Evolutionary conservation across 2,888 invertebrate genomes (phyloP), one percentile per base, ranked within the genome.

Genomic region (Coenonympha glycerion): DNA sequence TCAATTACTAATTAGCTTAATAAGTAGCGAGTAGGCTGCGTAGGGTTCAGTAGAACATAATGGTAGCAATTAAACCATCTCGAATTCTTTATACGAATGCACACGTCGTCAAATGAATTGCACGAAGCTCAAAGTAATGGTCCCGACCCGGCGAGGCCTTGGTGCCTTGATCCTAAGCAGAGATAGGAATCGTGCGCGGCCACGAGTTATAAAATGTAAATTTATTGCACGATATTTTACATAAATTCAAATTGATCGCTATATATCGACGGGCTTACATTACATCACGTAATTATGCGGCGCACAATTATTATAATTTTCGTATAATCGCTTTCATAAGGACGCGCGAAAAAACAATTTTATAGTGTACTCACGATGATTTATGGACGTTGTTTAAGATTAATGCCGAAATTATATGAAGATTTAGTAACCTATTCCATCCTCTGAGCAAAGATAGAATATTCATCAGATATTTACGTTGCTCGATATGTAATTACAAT

Each of bases 281-380:
- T 84, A 80, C 79, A 78, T 81, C 81, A 80, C 78, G 77, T 85
- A 79, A 86, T 86, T 84, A 84, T 70, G 71, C 65, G 60, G 70
- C 61, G 68, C 76, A 81, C 82, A 85, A 86, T 87, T 86, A 87
- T 87, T 85, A 84, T 87, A 87, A 86, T 87, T 87, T 85, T 78
- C 76, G 74, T 83, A 83, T 83, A 83, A 85, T 83, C 80, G 73
- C 69, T 71, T 66, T 72, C 75, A 79, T 80, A 79, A 84, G 76
- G 79, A 85, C 79, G 84, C 83, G 86, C 81, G 84, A 86, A 85
- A 80, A 79, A 83, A 82, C 75, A 76, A 76, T 83, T 81, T 81
- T 75, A 76, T 70, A 71, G 68, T 67, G 68, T 69, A 73, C 70
- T 73, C 73, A 65, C 61, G 63, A 60, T 81, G 85, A 86, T 86